Conservation (phyloP, 2,797 vertebrate species). For the Typhlichthys eigenmanni region DNA sequence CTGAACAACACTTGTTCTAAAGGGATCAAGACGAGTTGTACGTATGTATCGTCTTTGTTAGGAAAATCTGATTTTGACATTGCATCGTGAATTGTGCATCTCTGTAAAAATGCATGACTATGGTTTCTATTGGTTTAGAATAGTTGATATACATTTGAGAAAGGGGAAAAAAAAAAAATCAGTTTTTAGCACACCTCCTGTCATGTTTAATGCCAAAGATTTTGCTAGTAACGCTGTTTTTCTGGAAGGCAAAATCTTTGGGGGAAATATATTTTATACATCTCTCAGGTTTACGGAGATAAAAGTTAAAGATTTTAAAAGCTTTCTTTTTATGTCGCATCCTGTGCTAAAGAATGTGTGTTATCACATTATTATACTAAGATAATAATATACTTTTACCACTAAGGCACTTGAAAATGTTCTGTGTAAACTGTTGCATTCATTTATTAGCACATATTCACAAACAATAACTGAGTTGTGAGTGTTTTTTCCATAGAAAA, state of each 20-base stretch:
- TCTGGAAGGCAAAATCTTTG: constrained; percentile 33
- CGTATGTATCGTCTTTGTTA: constrained; percentile 32
- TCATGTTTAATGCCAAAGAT: constrained; percentile 26
- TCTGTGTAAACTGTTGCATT: constrained; percentile 21
- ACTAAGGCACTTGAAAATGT: constrained; percentile 30
- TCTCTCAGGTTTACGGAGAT: constrained; percentile 71
- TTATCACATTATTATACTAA: constrained; percentile 11
- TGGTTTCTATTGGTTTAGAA: constrained; percentile 30
- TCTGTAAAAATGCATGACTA: constrained; percentile 62
- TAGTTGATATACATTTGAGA: constrained; percentile 26
- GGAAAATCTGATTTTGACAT: constrained; percentile 38
- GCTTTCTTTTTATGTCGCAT: constrained; percentile 52
- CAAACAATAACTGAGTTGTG: constrained; percentile 30
- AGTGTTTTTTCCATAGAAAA: constrained; percentile 33
- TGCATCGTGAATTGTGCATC: constrained; percentile 33
- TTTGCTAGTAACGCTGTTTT: constrained; percentile 23
- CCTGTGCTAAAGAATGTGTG: constrained; percentile 18
- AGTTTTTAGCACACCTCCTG: constrained; percentile 7
- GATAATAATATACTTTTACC: constrained; percentile 2
- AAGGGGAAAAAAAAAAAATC: too few species aligned
- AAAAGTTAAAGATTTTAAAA: constrained; percentile 54
- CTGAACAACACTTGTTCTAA: too few species aligned
- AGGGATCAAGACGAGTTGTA: constrained; percentile 12
- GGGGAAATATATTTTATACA: constrained; percentile 47
- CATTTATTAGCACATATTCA: constrained; percentile 14